Base-by-base conservation (phyloP, 2,797 vertebrate genomes). In the Enteromius mattozi region DNA sequence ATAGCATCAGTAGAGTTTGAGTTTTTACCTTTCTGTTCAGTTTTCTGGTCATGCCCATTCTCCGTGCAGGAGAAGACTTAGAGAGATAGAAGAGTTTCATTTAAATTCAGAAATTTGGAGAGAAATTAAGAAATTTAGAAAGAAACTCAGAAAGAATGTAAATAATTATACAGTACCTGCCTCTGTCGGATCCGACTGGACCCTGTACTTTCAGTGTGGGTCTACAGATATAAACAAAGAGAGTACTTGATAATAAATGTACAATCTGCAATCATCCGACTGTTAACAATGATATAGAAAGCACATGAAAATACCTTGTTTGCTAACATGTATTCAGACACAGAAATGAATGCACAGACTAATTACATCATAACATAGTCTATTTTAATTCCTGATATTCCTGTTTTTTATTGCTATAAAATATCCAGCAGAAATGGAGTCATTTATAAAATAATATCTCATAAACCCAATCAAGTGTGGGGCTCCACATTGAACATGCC, bases 11-110 rank as follows among this genome's bases (percentile, higher is more conserved):
- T 37, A 35, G 2, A 12, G 4, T 33, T 2, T 59, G 12, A 13
- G 0, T 59, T 0, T 49, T 63, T 86, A 95, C 95, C 89, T 88
- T 93, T 87, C 88, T 92, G 21, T 86, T 92, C 0, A 42, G 1
- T 84, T 89, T 94, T 72, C 95, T 93, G 0, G 94, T 96, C 86
- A 88, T 74, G 2, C 92, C 95, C 13, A 96, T 83, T 89, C 92
- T 95, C 6, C 95, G 92, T 2, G 78, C 82, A 81, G 94, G 93
- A 1, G 93, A 94, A 17, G 89, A 84, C 94, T 95, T 82, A 66
- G 42, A 49, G 27, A 65, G 3, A 76, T 6, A 75, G 47, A 75
- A 21, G 30, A 51, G 42, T 81, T 71, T 47, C 1, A 42, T 54
- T 81, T 47, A 85, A 80, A 86, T n/a, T 69, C 2, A 78, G 49